Evolutionary conservation across 2,888 invertebrate genomes (phyloP).

Genomic region (Allygus modestus): DNA sequence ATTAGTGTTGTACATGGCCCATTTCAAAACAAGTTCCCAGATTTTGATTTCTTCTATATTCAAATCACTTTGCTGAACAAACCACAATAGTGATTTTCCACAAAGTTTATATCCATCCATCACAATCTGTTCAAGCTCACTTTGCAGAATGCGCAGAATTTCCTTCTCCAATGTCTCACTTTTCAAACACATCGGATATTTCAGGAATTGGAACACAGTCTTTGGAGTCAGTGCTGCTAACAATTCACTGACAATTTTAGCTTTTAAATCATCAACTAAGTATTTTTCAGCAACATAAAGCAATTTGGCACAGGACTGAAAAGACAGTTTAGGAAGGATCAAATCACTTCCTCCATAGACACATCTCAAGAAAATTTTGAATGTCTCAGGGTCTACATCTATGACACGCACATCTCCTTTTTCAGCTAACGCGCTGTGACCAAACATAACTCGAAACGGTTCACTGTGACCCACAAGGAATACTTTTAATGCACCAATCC

Average conservation of each 20-base stretch:
- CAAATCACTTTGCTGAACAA: too few relatives aligned
- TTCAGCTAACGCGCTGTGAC: not conserved
- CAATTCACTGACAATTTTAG: not conserved
- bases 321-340: not conserved
- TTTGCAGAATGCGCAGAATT: not conserved
- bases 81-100: not conserved
- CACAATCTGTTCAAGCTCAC: not conserved
- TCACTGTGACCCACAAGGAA: not conserved
- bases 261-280: not conserved
- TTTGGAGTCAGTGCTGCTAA: not conserved
- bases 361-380: not conserved
- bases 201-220: not conserved
- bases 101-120: not conserved
- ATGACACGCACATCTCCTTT: not conserved
- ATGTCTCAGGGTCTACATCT: not conserved
- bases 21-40: not conserved
- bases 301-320: not conserved
- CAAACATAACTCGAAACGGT: not conserved
- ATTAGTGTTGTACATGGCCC: not conserved
- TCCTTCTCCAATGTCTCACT: not conserved
- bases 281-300: conserved; percentile 1
- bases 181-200: not conserved
- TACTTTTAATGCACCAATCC: not conserved
- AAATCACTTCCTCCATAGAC: not conserved
- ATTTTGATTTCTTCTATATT: not conserved